A percentile compares a stretch with the other conserved stretches of the same genome.
phyloP scores from a whole-genome alignment of 2,888 invertebrate species.

The Amblyteles armatorius region DNA sequence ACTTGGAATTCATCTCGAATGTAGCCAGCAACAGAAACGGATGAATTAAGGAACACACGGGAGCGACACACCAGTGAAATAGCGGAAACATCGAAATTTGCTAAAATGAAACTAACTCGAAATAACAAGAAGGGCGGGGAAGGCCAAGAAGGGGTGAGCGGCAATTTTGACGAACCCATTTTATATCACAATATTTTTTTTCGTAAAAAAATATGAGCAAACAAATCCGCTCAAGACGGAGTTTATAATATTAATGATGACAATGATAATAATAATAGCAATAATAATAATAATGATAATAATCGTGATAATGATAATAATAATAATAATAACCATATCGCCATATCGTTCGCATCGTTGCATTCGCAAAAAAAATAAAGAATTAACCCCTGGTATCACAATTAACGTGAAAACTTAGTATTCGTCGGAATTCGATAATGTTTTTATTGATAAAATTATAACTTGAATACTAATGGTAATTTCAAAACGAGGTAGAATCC shows the following conservation, averaged over 20 bases:
- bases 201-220: constrained; percentile 62
- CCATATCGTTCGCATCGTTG: constrained; percentile 39
- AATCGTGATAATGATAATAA: constrained; percentile 11
- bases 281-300: constrained; percentile 46
- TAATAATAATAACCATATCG: constrained; percentile 37
- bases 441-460: constrained; percentile 40
- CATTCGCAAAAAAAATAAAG: constrained; percentile 22
- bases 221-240: constrained; percentile 60
- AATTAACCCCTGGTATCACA: constrained; percentile 9
- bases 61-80: neutral
- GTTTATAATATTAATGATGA: constrained; percentile 41
- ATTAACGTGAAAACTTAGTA: neutral
- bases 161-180: constrained; percentile 57
- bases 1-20: neutral
- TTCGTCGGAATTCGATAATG: neutral
- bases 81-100: constrained; percentile 9
- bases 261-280: constrained; percentile 38
- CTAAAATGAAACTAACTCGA: constrained; percentile 18
- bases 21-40: neutral
- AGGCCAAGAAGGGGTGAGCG: constrained; percentile 16
- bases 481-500: constrained; percentile 70
- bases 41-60: neutral
- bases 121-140: constrained; percentile 21
- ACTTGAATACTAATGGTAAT: constrained; percentile 63
- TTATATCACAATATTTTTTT: constrained; percentile 64